Percentiles rank a stretch among this genome's conserved stretches.
These are phyloP conservation scores for Cryptus armator DNA, from an alignment of 2,888 invertebrate genomes.

Conservation along the genomic window DNA sequence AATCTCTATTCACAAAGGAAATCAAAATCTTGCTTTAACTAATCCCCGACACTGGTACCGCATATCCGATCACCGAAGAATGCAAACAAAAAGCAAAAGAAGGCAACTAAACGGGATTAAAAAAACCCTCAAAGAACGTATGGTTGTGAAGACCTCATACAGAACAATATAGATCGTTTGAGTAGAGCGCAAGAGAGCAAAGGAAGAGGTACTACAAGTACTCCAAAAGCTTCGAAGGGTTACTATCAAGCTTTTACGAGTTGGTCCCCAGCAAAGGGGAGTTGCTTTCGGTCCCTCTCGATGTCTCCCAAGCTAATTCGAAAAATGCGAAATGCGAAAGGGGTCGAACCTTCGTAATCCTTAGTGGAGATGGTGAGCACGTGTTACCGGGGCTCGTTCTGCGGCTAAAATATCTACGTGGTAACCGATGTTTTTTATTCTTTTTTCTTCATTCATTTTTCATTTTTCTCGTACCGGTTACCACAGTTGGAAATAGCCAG, in stretches of 20 bases:
- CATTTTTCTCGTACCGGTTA: constrained; percentile 8
- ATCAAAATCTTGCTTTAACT: constrained; percentile 58
- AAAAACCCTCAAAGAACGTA: neutral
- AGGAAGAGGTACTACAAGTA: constrained; percentile 13
- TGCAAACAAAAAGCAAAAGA: constrained; percentile 2
- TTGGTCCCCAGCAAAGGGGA: constrained; percentile 29
- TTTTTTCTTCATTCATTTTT: constrained; percentile 1
- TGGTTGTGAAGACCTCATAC: constrained; percentile 5
- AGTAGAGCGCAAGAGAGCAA: constrained; percentile 30
- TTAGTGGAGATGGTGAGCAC: constrained; percentile 59
- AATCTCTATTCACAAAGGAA: constrained; percentile 60
- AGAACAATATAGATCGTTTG: constrained; percentile 48
- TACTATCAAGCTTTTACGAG: constrained; percentile 53
- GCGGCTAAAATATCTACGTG: constrained; percentile 16
- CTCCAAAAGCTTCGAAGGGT: constrained; percentile 25
- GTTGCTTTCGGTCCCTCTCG: constrained; percentile 38
- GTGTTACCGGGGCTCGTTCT: constrained; percentile 27
- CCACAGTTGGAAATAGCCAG: neutral
- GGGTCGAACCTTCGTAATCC: constrained; percentile 63
- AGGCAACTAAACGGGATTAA: neutral
- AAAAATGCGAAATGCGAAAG: constrained; percentile 58
- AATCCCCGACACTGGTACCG: constrained; percentile 40
- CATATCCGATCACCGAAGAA: neutral
- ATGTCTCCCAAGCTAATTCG: constrained; percentile 58
- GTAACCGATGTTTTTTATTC: constrained; percentile 24